phyloP scores from a whole-genome alignment of 2,797 vertebrate genomes.

The Sternarchorhynchus goeldii region DNA sequence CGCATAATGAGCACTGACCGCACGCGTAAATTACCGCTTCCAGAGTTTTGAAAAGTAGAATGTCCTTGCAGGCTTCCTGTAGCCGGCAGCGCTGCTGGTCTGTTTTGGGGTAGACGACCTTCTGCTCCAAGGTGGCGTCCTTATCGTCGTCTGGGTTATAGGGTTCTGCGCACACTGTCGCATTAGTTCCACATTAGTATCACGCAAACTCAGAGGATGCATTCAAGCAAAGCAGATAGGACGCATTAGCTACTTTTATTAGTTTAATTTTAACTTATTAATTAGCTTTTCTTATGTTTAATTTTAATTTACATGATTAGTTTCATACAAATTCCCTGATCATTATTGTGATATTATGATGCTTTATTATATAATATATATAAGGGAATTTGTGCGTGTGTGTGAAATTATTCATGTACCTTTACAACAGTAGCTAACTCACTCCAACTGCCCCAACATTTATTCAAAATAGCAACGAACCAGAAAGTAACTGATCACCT shows the following conservation, averaged over 20 bases:
- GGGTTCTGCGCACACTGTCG: constrained; percentile 90
- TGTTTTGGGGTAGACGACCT: constrained; percentile 89
- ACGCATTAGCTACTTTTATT: too few relatives aligned
- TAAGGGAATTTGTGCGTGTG: too few relatives aligned
- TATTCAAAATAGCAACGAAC: neutral
- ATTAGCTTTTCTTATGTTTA: too few relatives aligned
- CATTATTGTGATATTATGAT: too few relatives aligned
- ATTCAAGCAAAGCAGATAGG: neutral
- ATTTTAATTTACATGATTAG: too few relatives aligned
- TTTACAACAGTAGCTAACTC: neutral
- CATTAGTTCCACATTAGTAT: neutral
- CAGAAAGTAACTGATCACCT: neutral
- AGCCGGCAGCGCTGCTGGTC: constrained; percentile 87
- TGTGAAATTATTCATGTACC: too few relatives aligned
- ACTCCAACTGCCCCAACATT: neutral
- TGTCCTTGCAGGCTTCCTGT: constrained; percentile 93
- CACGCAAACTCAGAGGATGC: neutral
- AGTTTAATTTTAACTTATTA: too few relatives aligned
- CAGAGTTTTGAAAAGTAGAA: constrained; percentile 92
- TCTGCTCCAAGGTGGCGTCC: constrained; percentile 84
- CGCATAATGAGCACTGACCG: too few relatives aligned
- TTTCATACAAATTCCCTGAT: too few relatives aligned
- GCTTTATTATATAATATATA: too few relatives aligned
- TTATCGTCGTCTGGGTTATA: constrained; percentile 96
- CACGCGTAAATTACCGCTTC: constrained; percentile 77